These are phyloP conservation scores for Coregonus ussuriensis DNA, from an alignment of 2,797 vertebrate species.

Conservation along the genomic window DNA sequence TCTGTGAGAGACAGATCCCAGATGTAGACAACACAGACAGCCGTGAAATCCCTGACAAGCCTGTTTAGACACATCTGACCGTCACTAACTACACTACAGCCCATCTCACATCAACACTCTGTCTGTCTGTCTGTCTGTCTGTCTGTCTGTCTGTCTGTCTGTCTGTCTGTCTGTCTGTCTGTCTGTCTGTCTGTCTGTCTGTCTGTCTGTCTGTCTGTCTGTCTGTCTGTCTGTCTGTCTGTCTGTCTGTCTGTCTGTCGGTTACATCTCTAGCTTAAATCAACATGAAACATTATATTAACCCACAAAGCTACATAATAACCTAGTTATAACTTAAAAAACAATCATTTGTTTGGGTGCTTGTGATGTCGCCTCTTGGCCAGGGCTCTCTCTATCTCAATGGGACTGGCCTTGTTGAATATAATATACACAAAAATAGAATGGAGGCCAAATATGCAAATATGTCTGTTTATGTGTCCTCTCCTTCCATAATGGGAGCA, in stretches of 20 bases:
- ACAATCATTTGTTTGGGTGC: not conserved
- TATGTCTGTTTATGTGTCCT: not conserved
- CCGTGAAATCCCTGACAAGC: not conserved
- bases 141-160: not conserved
- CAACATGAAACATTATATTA: not conserved
- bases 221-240: not conserved
- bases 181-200: not conserved
- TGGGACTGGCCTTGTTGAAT: not conserved
- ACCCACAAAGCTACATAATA: not conserved
- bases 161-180: not conserved
- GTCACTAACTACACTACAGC: not conserved
- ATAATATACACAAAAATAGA: not conserved
- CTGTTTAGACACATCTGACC: not conserved
- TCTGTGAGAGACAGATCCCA: not conserved
- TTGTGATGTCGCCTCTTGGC: not conserved
- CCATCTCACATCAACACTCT: not conserved
- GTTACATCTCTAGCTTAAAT: no score
- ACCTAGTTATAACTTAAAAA: not conserved
- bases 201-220: not conserved
- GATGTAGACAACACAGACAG: not conserved
- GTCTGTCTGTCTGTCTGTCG: not conserved
- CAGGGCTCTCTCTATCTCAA: not conserved
- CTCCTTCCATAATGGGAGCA: not conserved
- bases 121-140: not conserved
- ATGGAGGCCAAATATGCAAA: not conserved